A percentile compares a stretch with the other conserved stretches of the same genome.
Conservation (phyloP, 2,113 vertebrate species). For the Osmerus eperlanus region DNA sequence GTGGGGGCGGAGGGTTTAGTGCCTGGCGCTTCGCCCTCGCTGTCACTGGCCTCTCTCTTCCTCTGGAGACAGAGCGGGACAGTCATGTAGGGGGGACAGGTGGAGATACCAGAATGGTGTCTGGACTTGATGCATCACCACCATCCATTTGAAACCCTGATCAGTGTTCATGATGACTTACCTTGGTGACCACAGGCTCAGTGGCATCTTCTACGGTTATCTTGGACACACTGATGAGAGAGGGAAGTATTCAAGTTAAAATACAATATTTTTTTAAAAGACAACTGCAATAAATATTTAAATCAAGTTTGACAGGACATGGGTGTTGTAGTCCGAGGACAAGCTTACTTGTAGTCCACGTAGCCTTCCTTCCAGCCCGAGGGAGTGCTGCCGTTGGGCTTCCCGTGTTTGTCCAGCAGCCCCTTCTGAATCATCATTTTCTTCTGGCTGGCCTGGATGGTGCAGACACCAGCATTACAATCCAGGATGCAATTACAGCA, state of each 20-base stretch:
- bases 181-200: slow-evolving; percentile 34
- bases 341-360: slow-evolving; percentile 83
- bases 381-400: slow-evolving; percentile 85
- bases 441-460: slow-evolving; percentile 87
- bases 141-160: background rate
- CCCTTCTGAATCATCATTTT: slow-evolving; percentile 94
- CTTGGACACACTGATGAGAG: slow-evolving; percentile 16
- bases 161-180: slow-evolving; percentile 8
- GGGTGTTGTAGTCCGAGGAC: too few relatives aligned
- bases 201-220: background rate
- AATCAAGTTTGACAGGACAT: background rate
- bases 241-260: background rate
- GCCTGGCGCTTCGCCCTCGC: slow-evolving; percentile 4
- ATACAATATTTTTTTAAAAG: background rate
- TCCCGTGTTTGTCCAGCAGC: slow-evolving; percentile 89
- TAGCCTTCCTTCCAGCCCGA: slow-evolving; percentile 80
- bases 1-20: background rate
- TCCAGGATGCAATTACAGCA: background rate
- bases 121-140: background rate
- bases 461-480: background rate
- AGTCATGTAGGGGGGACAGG: background rate
- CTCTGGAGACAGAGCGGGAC: slow-evolving; percentile 44
- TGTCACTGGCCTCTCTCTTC: slow-evolving; percentile 39
- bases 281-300: background rate
- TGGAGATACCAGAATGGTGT: background rate